These are phyloP conservation scores for Philereme transversata DNA, from an alignment of 2,888 invertebrate genomes.

Conservation along the genomic window DNA sequence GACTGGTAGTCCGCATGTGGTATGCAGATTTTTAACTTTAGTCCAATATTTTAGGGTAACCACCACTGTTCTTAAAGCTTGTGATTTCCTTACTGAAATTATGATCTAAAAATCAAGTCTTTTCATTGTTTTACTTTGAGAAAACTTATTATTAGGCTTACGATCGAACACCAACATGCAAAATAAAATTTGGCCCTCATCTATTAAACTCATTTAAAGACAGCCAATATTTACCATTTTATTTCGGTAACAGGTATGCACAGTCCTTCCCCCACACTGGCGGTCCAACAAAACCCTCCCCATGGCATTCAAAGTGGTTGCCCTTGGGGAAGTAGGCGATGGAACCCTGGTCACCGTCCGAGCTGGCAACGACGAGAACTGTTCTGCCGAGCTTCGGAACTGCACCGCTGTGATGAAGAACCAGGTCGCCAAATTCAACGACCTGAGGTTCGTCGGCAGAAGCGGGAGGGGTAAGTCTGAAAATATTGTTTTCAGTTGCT, in stretches of 20 bases:
- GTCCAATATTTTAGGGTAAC: neutral
- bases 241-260: constrained; percentile 84
- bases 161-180: too few relatives aligned
- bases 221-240: neutral
- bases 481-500: too few relatives aligned
- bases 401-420: constrained; percentile 97
- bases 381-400: constrained; percentile 96
- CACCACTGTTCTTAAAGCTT: too few relatives aligned
- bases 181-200: too few relatives aligned
- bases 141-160: too few relatives aligned
- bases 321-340: constrained; percentile 95
- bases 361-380: constrained; percentile 99
- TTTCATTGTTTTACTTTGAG: too few relatives aligned
- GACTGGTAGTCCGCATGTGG: constrained; percentile 97
- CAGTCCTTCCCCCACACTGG: constrained; percentile 97
- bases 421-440: constrained; percentile 98
- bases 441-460: constrained; percentile 97
- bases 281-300: constrained; percentile 98
- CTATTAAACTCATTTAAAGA: too few relatives aligned
- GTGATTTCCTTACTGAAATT: too few relatives aligned
- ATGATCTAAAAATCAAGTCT: too few relatives aligned
- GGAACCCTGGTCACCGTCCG: constrained; percentile 96
- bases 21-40: constrained; percentile 66
- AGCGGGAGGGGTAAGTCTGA: constrained; percentile 95
- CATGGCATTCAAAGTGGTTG: constrained; percentile 96